Conservation (phyloP, 2,797 vertebrate genomes). For the Sebastes miniatus region DNA sequence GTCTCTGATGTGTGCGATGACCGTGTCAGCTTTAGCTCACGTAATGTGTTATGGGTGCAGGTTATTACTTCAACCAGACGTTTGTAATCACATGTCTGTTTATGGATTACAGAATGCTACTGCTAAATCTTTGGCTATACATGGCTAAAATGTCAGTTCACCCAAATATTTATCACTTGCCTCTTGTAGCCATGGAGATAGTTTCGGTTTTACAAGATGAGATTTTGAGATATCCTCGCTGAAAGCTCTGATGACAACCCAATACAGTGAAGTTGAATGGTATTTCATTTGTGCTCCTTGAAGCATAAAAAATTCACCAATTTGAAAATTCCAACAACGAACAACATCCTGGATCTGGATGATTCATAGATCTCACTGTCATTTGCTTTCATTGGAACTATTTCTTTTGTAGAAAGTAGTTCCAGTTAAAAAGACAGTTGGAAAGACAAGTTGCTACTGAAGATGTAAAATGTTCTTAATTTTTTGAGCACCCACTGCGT, state of each 20-base stretch:
- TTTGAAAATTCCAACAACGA: background rate
- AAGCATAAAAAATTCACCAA: background rate
- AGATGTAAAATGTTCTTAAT: background rate
- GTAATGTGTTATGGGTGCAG: conserved; percentile 39
- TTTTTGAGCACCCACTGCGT: background rate
- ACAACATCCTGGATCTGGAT: background rate
- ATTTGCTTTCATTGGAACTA: background rate
- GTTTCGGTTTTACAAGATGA: background rate
- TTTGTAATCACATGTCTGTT: background rate
- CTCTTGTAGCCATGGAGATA: background rate
- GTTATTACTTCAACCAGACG: conserved; percentile 26
- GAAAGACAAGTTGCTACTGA: background rate
- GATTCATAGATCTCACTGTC: background rate
- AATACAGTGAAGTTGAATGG: background rate
- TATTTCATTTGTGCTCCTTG: background rate
- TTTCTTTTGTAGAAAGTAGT: background rate
- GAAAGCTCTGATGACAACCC: background rate
- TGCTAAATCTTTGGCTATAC: background rate
- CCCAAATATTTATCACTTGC: background rate
- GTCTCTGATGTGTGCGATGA: conserved; percentile 3
- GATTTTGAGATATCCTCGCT: background rate
- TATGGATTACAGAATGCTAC: background rate
- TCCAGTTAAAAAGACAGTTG: background rate
- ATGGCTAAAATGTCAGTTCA: background rate
- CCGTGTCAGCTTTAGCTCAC: background rate